phyloP scores from a whole-genome alignment of 2,888 invertebrate genomes.

The Hartigia nigra region DNA sequence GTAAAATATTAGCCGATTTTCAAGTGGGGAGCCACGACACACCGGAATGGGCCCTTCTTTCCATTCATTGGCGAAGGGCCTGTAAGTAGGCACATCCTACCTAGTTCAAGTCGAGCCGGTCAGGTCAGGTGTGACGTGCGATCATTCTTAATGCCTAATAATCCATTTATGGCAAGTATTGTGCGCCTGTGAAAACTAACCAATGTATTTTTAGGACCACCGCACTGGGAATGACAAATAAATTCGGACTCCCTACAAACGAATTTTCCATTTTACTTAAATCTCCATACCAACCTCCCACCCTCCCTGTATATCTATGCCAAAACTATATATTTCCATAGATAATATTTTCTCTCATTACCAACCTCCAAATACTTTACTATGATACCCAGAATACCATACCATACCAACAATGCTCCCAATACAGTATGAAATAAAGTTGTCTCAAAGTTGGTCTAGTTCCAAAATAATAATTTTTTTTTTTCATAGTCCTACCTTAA shows the following conservation, averaged over 20 bases:
- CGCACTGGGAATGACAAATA: neutral
- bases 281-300: neutral
- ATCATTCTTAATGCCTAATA: conserved; percentile 54
- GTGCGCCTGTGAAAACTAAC: conserved; percentile 30
- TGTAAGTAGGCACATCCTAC: conserved; percentile 26
- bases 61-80: conserved; percentile 28
- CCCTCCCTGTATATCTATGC: neutral
- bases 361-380: neutral
- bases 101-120: conserved; percentile 11
- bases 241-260: neutral
- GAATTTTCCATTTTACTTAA: neutral
- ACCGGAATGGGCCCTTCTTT: conserved; percentile 32
- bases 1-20: conserved; percentile 48
- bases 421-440: neutral
- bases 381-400: neutral
- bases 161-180: conserved; percentile 54
- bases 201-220: conserved; percentile 56
- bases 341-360: neutral
- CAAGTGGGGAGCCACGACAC: conserved; percentile 25
- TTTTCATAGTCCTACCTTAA: neutral
- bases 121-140: conserved; percentile 44
- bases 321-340: neutral
- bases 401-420: neutral
- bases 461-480: neutral
- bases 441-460: neutral